Base-by-base conservation (phyloP, 2,888 invertebrate species). In the Drosophila monieri region DNA sequence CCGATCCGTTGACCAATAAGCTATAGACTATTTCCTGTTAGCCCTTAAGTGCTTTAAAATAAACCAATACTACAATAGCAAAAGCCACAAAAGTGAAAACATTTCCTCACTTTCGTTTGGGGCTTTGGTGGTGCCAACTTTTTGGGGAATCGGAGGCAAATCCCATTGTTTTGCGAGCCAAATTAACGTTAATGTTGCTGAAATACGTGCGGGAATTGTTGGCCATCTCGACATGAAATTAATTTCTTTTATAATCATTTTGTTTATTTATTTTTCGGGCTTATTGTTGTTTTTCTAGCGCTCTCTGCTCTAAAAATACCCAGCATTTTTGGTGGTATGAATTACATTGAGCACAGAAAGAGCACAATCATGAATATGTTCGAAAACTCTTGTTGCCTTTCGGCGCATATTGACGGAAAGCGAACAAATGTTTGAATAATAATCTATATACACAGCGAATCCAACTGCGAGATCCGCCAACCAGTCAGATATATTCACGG, bases 231-330 rank as follows among this genome's bases (percentile, higher is more conserved):
- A 53, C 67, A 66, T 70, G 51, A 78, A 71, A 85, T 88, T 76
- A 80, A 88, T 79, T 86, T 81, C 71, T 67, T 85, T 77, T 76
- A 68, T 80, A 86, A 88, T 86, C 64, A 81, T 87, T 78, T 88
- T 86, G 87, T 88, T 83, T 88, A 88, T 88, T 80, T 86, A 55
- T 77, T 88, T 66, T 74, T 53, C 48, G 35, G 44, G 46, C 47
- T 57, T 52, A 55, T 58, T 75, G 62, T 58, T 84, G 59, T 67
- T 62, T 51, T 37, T 60, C 49, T 46, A 47, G 46, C 52, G 61
- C 39, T 65, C 61, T 72, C 43, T 62, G 52, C 52, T 73, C 88
- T 88, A 85, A 84, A 85, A 88, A 85, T 88, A 88, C 54, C 70
- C 66, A 60, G 64, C 70, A 56, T 35, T 51, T 35, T 72, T 74